Percentiles rank a stretch among this genome's conserved stretches.
These are phyloP conservation scores for Nomada fucata DNA, from an alignment of 2,888 invertebrate species.

Conservation along the genomic window DNA sequence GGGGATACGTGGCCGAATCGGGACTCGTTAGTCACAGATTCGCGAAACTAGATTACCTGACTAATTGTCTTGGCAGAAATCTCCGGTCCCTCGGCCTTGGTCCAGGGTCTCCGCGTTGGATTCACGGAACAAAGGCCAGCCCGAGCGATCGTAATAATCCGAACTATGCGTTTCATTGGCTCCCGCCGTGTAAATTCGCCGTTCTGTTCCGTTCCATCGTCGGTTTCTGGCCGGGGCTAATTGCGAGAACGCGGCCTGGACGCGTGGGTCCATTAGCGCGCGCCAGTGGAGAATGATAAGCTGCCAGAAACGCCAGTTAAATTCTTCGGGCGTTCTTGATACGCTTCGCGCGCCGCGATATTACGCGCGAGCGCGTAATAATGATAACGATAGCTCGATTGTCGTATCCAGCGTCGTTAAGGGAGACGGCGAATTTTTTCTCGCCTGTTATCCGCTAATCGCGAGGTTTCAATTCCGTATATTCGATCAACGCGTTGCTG, in stretches of 20 bases:
- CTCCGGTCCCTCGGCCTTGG: slow-evolving; percentile 55
- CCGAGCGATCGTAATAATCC: slow-evolving; percentile 68
- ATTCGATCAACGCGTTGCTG: no score
- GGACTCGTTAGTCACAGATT: slow-evolving; percentile 69
- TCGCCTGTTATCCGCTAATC: no score
- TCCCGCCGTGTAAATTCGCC: slow-evolving; percentile 59
- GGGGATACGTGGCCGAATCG: slow-evolving; percentile 48
- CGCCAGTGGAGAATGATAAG: slow-evolving; percentile 6
- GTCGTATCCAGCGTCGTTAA: slow-evolving; percentile 3
- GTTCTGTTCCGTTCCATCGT: slow-evolving; percentile 32
- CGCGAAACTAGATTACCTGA: slow-evolving; percentile 67
- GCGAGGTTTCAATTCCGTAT: no score
- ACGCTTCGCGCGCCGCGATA: background rate
- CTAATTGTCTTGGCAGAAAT: slow-evolving; percentile 73
- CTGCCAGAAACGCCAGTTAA: background rate
- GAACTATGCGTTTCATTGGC: slow-evolving; percentile 66
- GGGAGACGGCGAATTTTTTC: no score
- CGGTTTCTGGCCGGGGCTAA: slow-evolving; percentile 40
- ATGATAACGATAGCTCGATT: background rate
- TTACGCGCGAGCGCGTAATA: background rate
- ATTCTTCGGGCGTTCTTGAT: background rate
- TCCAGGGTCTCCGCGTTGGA: slow-evolving; percentile 37
- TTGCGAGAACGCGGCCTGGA: slow-evolving; percentile 40
- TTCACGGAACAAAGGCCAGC: slow-evolving; percentile 64
- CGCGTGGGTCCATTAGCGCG: slow-evolving; percentile 20